phyloP scores from a whole-genome alignment of 1,140 invertebrate species.

The Drosophila watanabei region DNA sequence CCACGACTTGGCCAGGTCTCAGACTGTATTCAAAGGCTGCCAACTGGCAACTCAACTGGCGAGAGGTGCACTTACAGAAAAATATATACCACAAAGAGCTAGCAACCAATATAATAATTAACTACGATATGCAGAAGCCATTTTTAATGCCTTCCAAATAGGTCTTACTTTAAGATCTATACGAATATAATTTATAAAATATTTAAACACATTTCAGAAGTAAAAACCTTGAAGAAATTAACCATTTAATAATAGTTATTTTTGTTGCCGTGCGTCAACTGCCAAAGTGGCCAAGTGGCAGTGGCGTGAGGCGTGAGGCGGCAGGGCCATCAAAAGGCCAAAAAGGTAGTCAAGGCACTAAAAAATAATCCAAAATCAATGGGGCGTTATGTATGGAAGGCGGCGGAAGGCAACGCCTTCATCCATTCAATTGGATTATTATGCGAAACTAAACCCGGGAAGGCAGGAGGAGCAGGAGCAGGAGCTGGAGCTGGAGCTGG shows the following conservation, averaged over 20 bases:
- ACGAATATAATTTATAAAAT: not conserved
- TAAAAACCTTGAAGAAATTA: slow-evolving; percentile 2
- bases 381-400: slow-evolving; percentile 73
- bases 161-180: too few relatives aligned
- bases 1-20: slow-evolving; percentile 39
- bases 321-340: slow-evolving; percentile 40
- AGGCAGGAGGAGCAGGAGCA: too few relatives aligned
- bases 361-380: slow-evolving; percentile 85
- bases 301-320: not conserved
- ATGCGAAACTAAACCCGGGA: slow-evolving; percentile 71
- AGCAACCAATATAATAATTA: not conserved
- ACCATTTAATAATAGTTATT: slow-evolving; percentile 7
- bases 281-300: slow-evolving; percentile 17
- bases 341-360: slow-evolving; percentile 79
- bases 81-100: too few relatives aligned
- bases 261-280: slow-evolving; percentile 15
- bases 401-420: slow-evolving; percentile 23
- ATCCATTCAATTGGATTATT: slow-evolving; percentile 78
- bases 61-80: slow-evolving; percentile 20
- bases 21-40: slow-evolving; percentile 43
- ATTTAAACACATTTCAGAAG: not conserved
- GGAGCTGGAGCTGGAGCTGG: slow-evolving; percentile 17
- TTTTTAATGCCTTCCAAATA: not conserved
- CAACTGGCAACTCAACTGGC: slow-evolving; percentile 20
- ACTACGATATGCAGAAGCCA: not conserved